phyloP scores from a whole-genome alignment of 2,113 vertebrate species.

The Egretta garzetta region DNA sequence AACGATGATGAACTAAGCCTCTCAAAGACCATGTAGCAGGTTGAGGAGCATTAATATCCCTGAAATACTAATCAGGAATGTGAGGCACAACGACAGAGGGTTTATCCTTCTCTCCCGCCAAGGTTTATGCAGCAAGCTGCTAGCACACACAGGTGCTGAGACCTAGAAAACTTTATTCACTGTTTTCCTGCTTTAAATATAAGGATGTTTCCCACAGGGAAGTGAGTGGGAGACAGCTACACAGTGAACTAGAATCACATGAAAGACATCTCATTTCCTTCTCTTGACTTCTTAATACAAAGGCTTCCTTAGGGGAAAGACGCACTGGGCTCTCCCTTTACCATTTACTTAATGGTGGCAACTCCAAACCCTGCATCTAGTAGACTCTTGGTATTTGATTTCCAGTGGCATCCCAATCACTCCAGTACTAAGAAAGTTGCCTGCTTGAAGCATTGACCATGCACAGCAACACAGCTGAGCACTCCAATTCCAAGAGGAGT shows the following conservation, averaged over 20 bases:
- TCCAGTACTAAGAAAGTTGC: background rate
- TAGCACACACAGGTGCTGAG: background rate
- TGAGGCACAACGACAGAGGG: background rate
- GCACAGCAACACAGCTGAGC: background rate
- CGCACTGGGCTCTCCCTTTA: background rate
- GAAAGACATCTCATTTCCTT: background rate
- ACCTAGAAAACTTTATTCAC: background rate
- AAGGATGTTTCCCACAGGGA: background rate
- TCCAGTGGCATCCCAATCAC: background rate
- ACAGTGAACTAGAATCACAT: background rate
- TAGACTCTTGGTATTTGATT: background rate
- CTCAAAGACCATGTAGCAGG: background rate
- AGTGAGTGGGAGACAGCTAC: background rate
- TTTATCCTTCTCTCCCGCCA: background rate
- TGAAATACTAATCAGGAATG: background rate
- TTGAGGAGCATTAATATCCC: background rate
- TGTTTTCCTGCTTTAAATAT: background rate
- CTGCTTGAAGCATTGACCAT: background rate
- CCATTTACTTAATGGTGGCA: background rate
- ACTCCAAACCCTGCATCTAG: background rate
- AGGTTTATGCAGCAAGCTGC: background rate
- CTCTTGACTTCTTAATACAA: background rate
- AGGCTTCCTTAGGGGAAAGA: background rate
- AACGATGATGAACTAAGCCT: background rate
- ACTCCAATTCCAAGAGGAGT: background rate